Percentiles rank a stretch among this genome's conserved stretches.
phyloP scores from a whole-genome alignment of 1,140 invertebrate genomes.

The Phthorimaea operculella region DNA sequence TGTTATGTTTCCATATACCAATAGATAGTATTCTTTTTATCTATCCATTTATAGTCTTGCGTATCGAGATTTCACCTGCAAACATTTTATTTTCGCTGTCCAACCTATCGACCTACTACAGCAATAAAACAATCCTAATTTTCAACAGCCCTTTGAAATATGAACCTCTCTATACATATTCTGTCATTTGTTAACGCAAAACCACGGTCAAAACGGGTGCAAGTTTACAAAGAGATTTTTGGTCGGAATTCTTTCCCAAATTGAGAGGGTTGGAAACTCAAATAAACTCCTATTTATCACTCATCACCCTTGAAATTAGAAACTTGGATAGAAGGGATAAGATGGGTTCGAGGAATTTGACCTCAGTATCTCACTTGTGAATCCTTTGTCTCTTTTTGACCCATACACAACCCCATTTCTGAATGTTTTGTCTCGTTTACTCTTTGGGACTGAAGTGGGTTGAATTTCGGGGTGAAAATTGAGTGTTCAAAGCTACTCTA shows the following conservation, averaged over 20 bases:
- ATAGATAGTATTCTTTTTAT: too few species aligned
- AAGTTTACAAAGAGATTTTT: neutral
- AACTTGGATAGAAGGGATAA: conserved; percentile 6
- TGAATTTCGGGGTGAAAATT: neutral
- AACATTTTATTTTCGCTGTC: too few species aligned
- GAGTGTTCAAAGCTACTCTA: neutral
- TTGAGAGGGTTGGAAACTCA: neutral
- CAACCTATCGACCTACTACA: too few species aligned
- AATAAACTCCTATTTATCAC: conserved; percentile 4
- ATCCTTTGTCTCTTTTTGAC: neutral
- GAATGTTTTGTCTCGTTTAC: neutral
- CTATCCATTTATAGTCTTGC: too few species aligned
- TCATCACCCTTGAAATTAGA: conserved; percentile 4
- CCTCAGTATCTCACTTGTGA: neutral
- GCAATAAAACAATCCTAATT: too few species aligned
- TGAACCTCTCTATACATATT: too few species aligned
- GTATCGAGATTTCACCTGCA: too few species aligned
- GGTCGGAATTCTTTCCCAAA: neutral
- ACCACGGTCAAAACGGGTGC: too few species aligned
- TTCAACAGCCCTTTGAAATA: too few species aligned
- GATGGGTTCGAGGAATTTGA: conserved; percentile 1
- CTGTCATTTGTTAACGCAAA: too few species aligned
- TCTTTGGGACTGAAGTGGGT: neutral
- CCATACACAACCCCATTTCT: neutral
- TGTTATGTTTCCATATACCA: too few species aligned